Percentiles rank a stretch among this genome's conserved stretches.
phyloP scores from a whole-genome alignment of 2,797 vertebrate species.

The Gephyroberyx darwinii region DNA sequence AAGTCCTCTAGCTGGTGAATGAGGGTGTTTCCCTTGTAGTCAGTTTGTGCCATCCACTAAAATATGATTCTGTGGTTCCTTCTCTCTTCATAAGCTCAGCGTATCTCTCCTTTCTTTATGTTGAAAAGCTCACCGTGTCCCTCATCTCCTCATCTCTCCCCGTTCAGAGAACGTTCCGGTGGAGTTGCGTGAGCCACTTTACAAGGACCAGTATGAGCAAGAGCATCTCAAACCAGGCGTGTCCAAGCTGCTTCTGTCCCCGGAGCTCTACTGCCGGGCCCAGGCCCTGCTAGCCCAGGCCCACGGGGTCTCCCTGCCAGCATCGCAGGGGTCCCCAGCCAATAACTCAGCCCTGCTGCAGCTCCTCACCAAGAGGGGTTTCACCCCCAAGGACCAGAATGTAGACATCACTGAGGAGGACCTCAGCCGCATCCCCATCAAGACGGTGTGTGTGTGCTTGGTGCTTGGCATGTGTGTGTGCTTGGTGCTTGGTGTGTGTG shows the following conservation, averaged over 20 bases:
- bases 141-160: background rate
- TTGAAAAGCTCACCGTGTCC: background rate
- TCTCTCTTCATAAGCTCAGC: background rate
- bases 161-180: conserved; percentile 84
- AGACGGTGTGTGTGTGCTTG: conserved; percentile 83
- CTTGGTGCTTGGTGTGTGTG: background rate
- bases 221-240: conserved; percentile 87
- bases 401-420: conserved; percentile 81
- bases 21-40: background rate
- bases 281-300: conserved; percentile 79
- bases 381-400: conserved; percentile 79
- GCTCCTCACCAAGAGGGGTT: conserved; percentile 81
- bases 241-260: conserved; percentile 84
- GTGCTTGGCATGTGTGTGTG: too few relatives aligned
- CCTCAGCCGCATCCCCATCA: conserved; percentile 84
- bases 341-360: conserved; percentile 83
- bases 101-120: too few relatives aligned
- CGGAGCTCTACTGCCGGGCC: conserved; percentile 86
- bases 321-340: conserved; percentile 62
- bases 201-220: conserved; percentile 87
- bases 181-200: conserved; percentile 86
- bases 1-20: background rate
- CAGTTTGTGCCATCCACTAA: conserved; percentile 13
- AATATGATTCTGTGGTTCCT: conserved; percentile 30
- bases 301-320: conserved; percentile 38